These are phyloP conservation scores for Philereme transversata DNA, from an alignment of 2,888 invertebrate genomes.

Conservation along the genomic window DNA sequence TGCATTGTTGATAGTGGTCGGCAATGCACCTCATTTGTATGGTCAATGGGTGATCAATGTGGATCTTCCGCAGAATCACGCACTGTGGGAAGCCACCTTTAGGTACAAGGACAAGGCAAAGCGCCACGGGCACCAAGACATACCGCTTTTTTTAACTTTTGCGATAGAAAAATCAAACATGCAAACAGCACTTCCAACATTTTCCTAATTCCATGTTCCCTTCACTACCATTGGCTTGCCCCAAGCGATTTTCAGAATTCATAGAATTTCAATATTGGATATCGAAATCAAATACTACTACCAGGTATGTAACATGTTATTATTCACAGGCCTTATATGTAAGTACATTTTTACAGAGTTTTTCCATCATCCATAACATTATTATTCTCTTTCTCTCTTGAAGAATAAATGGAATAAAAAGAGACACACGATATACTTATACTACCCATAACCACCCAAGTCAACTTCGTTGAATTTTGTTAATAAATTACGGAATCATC, in stretches of 20 bases:
- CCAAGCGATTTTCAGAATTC: conserved; percentile 26
- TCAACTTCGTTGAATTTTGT: conserved; percentile 38
- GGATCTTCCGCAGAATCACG: no score
- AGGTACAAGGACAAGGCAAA: no score
- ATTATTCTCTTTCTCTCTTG: conserved; percentile 5
- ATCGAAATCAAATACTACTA: conserved; percentile 39
- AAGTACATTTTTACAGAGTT: conserved; percentile 5
- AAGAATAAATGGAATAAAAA: no score
- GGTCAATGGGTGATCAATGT: no score
- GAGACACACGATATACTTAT: conserved; percentile 6
- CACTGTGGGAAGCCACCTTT: no score
- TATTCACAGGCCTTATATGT: conserved; percentile 13
- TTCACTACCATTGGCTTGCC: conserved; percentile 27
- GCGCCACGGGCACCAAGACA: no score
- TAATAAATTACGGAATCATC: no score
- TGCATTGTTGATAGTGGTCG: no score
- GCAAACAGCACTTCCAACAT: background rate
- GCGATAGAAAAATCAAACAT: no score
- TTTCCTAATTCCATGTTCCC: conserved; percentile 7
- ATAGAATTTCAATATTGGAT: conserved; percentile 41
- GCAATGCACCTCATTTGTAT: no score
- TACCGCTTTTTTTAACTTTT: no score
- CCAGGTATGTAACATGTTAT: conserved; percentile 19
- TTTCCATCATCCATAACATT: conserved; percentile 1
- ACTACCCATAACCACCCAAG: conserved; percentile 50